Evolutionary conservation across 2,113 vertebrate species (phyloP), one percentile per base, ranked within the genome.

Genomic region (Panthera uncia): DNA sequence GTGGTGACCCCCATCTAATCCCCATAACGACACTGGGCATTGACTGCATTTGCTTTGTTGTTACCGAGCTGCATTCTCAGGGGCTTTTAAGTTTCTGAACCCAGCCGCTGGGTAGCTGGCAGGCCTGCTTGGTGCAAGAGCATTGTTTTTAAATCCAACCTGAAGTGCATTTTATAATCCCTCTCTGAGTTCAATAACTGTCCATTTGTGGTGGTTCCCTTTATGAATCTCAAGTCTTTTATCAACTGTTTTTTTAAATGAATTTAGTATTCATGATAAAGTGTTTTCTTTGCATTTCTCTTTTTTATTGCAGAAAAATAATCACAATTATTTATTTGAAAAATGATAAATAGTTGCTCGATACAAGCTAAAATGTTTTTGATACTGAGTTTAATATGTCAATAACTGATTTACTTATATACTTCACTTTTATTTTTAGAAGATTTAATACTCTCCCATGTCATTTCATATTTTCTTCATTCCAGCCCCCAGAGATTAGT

Each of bases 1-100:
- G 98, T 97, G 98, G 94, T 99, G 99, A 99, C 98, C 98, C 98
- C 71, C 23, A 0, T 7, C 96, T 99, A 99, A 99, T 99, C 98
- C 98, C 98, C 97, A 87, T 41, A 92, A 98, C 98, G 84, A 98
- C 98, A 98, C 98, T 6, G 21, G 98, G 94, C 98, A 95, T 15
- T 86, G 79, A 94, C 97, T 86, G 97, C 71, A 16, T 52, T 63
- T 83, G 95, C 98, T 99, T 99, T 99, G 98, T 99, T 99, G 98
- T 98, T 97, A 87, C 94, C 63, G 69, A 92, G 96, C 98, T 21
- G 93, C 98, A 93, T 48, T 80, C 38, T 93, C 55, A 94, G 5
- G 96, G 95, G 29, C 0, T 82, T 94, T 87, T 81, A 57, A 66
- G 0, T 29, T 73, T 96, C 90, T 78, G 86, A 96, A 61, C 78